Evolutionary conservation across 2,888 invertebrate species (phyloP).

Genomic region (Mycalesis mineus): DNA sequence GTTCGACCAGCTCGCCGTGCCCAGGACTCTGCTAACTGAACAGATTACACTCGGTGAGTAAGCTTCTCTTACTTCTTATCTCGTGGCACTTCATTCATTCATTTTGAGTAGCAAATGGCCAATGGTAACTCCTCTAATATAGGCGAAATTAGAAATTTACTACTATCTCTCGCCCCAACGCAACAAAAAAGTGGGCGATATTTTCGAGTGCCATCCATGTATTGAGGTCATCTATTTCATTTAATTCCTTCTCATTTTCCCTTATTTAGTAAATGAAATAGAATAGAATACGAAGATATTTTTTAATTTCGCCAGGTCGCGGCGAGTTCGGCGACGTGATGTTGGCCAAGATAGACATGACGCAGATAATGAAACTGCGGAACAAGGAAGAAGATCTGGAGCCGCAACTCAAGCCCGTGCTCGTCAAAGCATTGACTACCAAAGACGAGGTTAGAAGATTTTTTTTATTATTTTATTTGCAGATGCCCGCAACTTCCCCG

Average conservation of each 20-base stretch:
- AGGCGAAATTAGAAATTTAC: no score
- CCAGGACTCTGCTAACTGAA: constrained; percentile 85
- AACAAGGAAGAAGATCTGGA: constrained; percentile 54
- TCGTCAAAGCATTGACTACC: constrained; percentile 87
- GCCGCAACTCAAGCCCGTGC: constrained; percentile 48
- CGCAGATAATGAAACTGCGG: constrained; percentile 55
- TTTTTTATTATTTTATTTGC: not conserved
- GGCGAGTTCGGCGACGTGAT: constrained; percentile 96
- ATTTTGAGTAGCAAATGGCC: no score
- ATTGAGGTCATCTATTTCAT: no score
- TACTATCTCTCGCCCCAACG: no score
- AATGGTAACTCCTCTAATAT: no score
- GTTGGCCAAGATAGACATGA: constrained; percentile 81
- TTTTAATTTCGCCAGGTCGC: constrained; percentile 77
- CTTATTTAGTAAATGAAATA: no score
- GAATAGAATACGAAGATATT: no score
- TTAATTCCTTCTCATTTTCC: no score
- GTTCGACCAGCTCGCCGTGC: constrained; percentile 87
- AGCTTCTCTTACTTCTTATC: not conserved
- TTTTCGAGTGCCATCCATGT: no score
- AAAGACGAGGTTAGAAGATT: constrained; percentile 81
- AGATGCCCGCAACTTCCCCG: no score
- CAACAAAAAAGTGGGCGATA: no score
- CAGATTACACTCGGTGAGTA: constrained; percentile 77
- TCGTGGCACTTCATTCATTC: no score